Conservation (phyloP, 2,113 vertebrate species). For the Desmodus rotundus region DNA sequence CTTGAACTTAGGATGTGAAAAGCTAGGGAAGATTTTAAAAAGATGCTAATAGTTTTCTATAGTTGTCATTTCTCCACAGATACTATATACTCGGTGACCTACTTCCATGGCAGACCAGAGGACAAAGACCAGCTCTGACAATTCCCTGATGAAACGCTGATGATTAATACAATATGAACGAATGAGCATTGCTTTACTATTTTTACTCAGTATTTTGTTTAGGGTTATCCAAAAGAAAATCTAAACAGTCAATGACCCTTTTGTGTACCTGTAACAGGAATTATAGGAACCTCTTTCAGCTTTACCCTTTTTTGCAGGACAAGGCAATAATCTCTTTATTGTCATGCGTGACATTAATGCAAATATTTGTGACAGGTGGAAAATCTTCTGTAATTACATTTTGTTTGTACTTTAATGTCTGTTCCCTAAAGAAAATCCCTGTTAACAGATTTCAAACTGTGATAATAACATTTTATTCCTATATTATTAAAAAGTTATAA, state of each 20-base stretch:
- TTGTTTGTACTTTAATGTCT: slow-evolving; percentile 80
- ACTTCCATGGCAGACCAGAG: background rate
- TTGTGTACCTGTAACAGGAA: background rate
- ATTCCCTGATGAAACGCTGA: slow-evolving; percentile 41
- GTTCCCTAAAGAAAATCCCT: slow-evolving; percentile 74
- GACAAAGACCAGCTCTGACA: background rate
- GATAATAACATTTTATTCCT: slow-evolving; percentile 83
- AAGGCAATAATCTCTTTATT: slow-evolving; percentile 79
- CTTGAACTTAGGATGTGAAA: background rate
- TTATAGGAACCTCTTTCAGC: slow-evolving; percentile 68
- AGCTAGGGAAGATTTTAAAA: background rate
- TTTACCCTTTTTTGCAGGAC: slow-evolving; percentile 39
- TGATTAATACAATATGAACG: background rate
- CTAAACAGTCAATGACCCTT: slow-evolving; percentile 69
- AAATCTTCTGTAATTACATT: slow-evolving; percentile 85
- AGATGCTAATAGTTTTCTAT: background rate
- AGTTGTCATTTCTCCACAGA: background rate
- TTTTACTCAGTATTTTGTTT: slow-evolving; percentile 70
- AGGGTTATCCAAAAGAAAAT: slow-evolving; percentile 67
- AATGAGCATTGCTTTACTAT: background rate
- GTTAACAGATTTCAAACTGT: slow-evolving; percentile 82
- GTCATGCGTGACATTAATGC: slow-evolving; percentile 77
- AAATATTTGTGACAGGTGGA: slow-evolving; percentile 84
- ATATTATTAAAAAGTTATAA: slow-evolving; percentile 78
- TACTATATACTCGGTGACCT: background rate